Conservation (phyloP, 2,888 invertebrate genomes). For the Drosophila robusta region DNA sequence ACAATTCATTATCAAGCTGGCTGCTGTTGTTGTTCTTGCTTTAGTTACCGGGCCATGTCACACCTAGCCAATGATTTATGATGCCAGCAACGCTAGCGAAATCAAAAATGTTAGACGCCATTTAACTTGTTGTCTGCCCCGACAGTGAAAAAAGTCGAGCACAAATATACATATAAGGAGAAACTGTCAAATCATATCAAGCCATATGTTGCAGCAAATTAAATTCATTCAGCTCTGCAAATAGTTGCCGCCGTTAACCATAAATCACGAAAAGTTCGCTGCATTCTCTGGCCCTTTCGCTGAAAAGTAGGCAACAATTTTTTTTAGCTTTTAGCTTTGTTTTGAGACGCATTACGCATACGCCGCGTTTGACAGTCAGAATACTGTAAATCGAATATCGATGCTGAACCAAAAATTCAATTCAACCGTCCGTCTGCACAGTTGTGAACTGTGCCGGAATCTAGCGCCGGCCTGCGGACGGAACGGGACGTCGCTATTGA, state of each 20-base stretch:
- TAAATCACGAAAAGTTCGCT: slow-evolving; percentile 13
- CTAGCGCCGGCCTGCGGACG: not conserved
- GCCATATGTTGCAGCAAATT: slow-evolving; percentile 42
- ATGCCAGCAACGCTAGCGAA: slow-evolving; percentile 21
- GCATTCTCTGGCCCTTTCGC: not conserved
- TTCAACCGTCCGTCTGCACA: not conserved
- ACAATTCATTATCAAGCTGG: slow-evolving; percentile 44
- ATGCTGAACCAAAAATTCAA: slow-evolving; percentile 20
- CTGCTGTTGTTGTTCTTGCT: slow-evolving; percentile 16
- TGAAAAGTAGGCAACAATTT: slow-evolving; percentile 43
- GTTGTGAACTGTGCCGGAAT: not conserved
- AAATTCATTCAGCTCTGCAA: slow-evolving; percentile 32
- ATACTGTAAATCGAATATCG: slow-evolving; percentile 31
- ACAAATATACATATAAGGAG: not conserved
- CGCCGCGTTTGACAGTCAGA: slow-evolving; percentile 17
- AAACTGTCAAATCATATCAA: slow-evolving; percentile 38
- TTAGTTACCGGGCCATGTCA: slow-evolving; percentile 23
- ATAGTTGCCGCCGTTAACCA: slow-evolving; percentile 1
- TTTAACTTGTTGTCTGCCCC: slow-evolving; percentile 50
- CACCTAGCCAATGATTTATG: slow-evolving; percentile 56
- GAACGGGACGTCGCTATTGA: not conserved
- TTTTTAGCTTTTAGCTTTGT: not conserved
- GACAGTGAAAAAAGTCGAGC: slow-evolving; percentile 3
- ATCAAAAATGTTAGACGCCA: slow-evolving; percentile 52
- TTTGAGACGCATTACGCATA: slow-evolving; percentile 32